Conservation (phyloP, 2,888 invertebrate genomes). For the Xiphydria camelus region DNA sequence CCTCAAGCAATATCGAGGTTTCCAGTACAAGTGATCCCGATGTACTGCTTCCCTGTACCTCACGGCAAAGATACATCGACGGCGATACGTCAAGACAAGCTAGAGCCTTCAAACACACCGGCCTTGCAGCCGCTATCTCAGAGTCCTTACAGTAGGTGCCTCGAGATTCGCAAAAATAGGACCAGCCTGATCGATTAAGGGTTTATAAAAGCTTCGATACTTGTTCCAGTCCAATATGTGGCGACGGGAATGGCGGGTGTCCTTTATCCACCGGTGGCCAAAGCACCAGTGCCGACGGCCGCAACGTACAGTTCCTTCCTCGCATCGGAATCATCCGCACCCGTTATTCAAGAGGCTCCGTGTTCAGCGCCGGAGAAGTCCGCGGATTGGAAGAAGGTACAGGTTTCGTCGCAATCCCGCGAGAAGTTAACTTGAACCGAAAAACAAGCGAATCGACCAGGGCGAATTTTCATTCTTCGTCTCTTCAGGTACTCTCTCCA, state of each 20-base stretch:
- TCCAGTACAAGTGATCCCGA: constrained; percentile 55
- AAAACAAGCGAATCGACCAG: no score
- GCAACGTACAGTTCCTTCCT: constrained; percentile 67
- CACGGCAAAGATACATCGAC: constrained; percentile 47
- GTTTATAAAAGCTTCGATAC: constrained; percentile 6
- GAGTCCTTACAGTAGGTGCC: constrained; percentile 33
- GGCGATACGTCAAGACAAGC: constrained; percentile 30
- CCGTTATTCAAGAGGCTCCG: constrained; percentile 15
- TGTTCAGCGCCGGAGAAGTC: constrained; percentile 43
- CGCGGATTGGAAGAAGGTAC: constrained; percentile 63
- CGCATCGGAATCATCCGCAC: constrained; percentile 43
- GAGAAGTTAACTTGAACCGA: no score
- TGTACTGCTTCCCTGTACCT: constrained; percentile 64
- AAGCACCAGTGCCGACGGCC: constrained; percentile 27
- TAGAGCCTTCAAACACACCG: not conserved
- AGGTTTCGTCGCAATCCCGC: no score
- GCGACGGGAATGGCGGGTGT: constrained; percentile 61
- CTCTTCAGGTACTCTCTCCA: constrained; percentile 41
- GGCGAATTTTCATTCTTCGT: no score
- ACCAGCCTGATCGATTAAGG: no score
- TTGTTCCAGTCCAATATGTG: constrained; percentile 64
- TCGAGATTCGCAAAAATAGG: no score
- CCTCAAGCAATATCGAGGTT: constrained; percentile 42
- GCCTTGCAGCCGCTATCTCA: constrained; percentile 13
- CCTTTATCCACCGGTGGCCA: constrained; percentile 63